Base-by-base conservation (phyloP, 2,797 vertebrate species). In the Antennarius maculatus region DNA sequence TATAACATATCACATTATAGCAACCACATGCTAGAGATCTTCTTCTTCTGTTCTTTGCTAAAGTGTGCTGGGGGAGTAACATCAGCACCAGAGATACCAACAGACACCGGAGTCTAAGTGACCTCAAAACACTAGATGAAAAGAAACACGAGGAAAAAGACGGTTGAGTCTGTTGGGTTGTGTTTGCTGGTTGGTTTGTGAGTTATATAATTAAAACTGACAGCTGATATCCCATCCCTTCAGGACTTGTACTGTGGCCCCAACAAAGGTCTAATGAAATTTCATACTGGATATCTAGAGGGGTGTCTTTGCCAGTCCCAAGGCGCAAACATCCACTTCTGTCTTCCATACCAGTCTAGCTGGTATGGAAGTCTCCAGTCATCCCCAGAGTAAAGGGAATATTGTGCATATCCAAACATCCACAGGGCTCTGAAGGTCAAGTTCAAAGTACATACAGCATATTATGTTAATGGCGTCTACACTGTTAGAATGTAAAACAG, bases 401-500 rank as follows among this genome's bases (percentile, higher is more conserved):
- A 58, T 41, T 56, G 54, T 61, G 60, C 64, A 71, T 66, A 74
- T 74, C 56, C 18, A 61, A n/a, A 48, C 46, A 17, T 80, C 61
- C 51, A 23, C 59, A 46, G 67, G 50, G 64, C 54, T 69, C 64
- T 82, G 69, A 81, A 84, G 81, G 79, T 78, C 70, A 75, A 53
- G 53, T 66, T 74, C 61, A 78, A 74, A 60, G 56, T 69, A 65
- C 65, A 59, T 55, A 63, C 54, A 57, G 54, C 69, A 58, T 42
- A 60, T 67, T 74, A 83, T 81, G 56, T 51, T 80, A 72, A 89
- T 72, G 45, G 76, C 46, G 46, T 55, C 66, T 43, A 69, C 60
- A 71, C 18, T 52, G 37, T 52, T 23, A 52, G 84, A 79, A 83
- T 88, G 58, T 80, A 67, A 84, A 85, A 69, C 65, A 69, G 76